Evolutionary conservation across 2,113 vertebrate species (phyloP), one percentile per base, ranked within the genome.

Genomic region (Pluvianellus socialis): DNA sequence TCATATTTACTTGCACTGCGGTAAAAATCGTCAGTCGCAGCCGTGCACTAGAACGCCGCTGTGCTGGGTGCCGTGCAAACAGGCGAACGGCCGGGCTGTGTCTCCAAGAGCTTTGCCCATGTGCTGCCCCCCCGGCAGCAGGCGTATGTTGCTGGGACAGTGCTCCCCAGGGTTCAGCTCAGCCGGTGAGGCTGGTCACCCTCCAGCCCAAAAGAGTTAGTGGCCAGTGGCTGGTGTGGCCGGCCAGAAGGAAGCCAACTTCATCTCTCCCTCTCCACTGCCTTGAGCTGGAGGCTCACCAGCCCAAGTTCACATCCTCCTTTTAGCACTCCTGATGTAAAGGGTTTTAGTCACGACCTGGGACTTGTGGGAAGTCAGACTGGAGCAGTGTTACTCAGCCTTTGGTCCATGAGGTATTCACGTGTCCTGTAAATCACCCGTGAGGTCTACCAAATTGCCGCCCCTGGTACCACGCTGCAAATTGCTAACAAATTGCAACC

Each of bases 361-460:
- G 44, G 20, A 55, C 49, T 59, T 52, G 65, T 61, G 80, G 65
- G 86, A 74, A 53, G 65, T 38, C 5, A 2, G 61, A 89, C 50
- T 10, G 55, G 61, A 33, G 73, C 86, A 71, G 86, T 0, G 14
- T 96, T 95, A 92, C 80, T 95, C 93, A 97, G 86, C 77, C 70
- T 72, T 40, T 75, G 65, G 84, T 79, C 77, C 61, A 12, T 2
- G 4, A 91, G 68, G 80, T 47, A 79, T 92, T 92, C 91, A 94
- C 27, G 44, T 96, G 94, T 38, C 70, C 73, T 82, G 58, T 68
- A 92, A 96, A n/a, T 92, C 84, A 91, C 73, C 83, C 47, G 65
- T 79, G 87, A 96, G 84, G 56, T 75, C 24, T 87, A 33, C 70
- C 91, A 96, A 95, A 96, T 92, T 96, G 87, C 68, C 81, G 86